Evolutionary conservation across 2,113 vertebrate genomes (phyloP), one percentile per base, ranked within the genome.

Genomic region (Percina caprodes): DNA sequence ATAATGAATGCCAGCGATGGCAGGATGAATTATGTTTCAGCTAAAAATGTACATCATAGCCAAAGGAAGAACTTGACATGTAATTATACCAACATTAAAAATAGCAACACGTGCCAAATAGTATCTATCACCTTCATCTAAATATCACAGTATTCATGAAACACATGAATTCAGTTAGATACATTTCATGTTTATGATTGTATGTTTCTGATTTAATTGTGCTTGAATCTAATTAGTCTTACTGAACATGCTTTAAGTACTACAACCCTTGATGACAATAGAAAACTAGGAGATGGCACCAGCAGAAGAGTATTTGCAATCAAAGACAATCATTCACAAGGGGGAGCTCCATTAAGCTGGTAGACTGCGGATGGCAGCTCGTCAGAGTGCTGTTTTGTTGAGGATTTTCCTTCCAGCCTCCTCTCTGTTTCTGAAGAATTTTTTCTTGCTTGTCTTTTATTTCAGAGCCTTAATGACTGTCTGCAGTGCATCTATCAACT

Each of bases 41-140:
- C 82, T 87, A 86, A 86, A 92, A 92, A 86, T 86, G 77, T 91
- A 88, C 88, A 88, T 89, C 85, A 86, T 69, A 72, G 70, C 80
- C 74, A 81, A 86, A 91, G 81, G 79, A 91, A 82, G 83, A 88
- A 84, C 69, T 70, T 87, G 92, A 62, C 84, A 87, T 84, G 72
- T 89, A 92, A 93, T 92, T 93, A 92, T 71, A 86, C n/a, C 16
- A 3, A 33, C 18, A 69, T 83, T 92, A 93, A 86, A 90, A 88
- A 92, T 89, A 93, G 91, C 54, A 45, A 69, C 61, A 76, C 5
- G 6, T 75, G 60, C 48, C 60, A 58, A 42, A 42, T 39, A 67
- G 49, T 59, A 86, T 90, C 67, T 52, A 85, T 85, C 82, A 80
- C 61, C 62, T 68, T 62, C 75, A 66, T 82, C 69, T 58, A 21